These are phyloP conservation scores for Phalanger gymnotis DNA, from an alignment of 2,797 vertebrate species.

Conservation along the genomic window DNA sequence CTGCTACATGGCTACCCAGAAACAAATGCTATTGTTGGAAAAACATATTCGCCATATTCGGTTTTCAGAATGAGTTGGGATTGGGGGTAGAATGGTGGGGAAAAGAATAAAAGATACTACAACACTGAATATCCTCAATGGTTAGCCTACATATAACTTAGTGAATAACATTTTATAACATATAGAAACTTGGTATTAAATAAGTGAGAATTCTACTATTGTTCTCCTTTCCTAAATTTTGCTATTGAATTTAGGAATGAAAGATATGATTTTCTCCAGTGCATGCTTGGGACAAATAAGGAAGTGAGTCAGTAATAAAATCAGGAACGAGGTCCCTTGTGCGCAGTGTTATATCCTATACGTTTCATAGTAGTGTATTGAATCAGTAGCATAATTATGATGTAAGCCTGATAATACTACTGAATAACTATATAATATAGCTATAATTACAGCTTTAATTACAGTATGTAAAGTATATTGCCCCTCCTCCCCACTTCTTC, in stretches of 20 bases:
- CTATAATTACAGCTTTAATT: not conserved
- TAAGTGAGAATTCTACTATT: not conserved
- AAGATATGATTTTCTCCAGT: not conserved
- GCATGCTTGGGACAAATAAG: not conserved
- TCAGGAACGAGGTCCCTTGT: not conserved
- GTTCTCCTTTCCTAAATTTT: not conserved
- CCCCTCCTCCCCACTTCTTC: not conserved
- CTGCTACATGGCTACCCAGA: not conserved
- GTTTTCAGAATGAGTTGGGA: not conserved
- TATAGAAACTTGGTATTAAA: not conserved
- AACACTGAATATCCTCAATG: not conserved
- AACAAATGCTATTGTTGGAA: not conserved
- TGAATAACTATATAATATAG: not conserved
- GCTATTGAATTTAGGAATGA: not conserved
- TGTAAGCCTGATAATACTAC: not conserved
- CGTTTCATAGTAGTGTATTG: not conserved
- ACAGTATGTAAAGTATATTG: not conserved
- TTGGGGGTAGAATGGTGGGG: not conserved
- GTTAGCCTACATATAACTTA: not conserved
- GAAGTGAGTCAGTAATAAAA: not conserved
- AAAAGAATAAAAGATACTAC: constrained; percentile 10
- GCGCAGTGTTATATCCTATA: not conserved
- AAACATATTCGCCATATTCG: not conserved
- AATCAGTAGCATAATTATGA: not conserved
- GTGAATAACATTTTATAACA: not conserved